phyloP scores from a whole-genome alignment of 2,113 vertebrate genomes.

The Ovibos moschatus region DNA sequence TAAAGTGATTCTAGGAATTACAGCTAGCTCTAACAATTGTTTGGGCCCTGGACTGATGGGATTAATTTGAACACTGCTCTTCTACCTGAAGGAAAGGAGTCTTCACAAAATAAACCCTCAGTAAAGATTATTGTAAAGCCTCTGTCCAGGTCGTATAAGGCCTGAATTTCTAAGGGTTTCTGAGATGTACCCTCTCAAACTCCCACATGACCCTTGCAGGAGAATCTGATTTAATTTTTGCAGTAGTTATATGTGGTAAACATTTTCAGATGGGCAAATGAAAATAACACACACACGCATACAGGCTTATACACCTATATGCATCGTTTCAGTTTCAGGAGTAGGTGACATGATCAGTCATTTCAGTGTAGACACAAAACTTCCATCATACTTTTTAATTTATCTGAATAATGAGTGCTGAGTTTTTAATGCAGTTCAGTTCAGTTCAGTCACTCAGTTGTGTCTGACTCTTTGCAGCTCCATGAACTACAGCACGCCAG shows the following conservation, averaged over 20 bases:
- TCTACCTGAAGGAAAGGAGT: background rate
- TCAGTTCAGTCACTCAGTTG: background rate
- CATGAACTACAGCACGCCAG: background rate
- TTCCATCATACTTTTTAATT: background rate
- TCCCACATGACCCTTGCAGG: background rate
- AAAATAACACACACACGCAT: background rate
- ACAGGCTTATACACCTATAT: background rate
- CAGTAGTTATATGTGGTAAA: background rate
- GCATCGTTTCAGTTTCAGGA: background rate
- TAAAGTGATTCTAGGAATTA: background rate
- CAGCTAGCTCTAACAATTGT: background rate
- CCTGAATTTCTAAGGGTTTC: background rate
- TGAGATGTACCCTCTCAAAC: background rate
- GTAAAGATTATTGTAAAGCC: background rate
- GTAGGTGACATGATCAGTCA: background rate
- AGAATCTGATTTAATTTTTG: background rate
- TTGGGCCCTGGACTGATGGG: background rate
- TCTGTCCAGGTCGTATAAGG: background rate
- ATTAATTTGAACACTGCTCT: background rate
- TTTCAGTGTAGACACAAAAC: background rate
- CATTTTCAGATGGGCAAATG: background rate
- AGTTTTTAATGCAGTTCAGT: background rate
- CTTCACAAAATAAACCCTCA: background rate
- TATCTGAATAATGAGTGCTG: background rate
- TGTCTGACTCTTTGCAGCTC: background rate